Percentiles rank a stretch among this genome's conserved stretches.
phyloP scores from a whole-genome alignment of 1,140 invertebrate species.

The Heliconius melpomene region DNA sequence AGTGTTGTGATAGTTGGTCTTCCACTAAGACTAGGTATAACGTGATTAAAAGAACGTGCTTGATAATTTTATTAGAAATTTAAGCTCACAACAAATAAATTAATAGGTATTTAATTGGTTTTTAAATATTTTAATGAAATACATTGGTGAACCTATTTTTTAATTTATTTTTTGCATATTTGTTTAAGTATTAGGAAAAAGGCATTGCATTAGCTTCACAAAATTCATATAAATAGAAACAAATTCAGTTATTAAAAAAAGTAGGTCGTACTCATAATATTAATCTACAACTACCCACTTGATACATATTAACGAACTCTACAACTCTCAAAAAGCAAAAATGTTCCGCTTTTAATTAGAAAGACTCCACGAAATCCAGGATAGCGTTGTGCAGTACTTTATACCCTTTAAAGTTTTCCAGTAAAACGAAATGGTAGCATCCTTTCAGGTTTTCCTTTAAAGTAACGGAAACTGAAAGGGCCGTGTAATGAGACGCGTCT shows the following conservation, averaged over 20 bases:
- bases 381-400: conserved; percentile 9
- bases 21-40: too few species aligned
- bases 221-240: neutral
- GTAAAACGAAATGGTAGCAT: conserved; percentile 18
- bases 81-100: neutral
- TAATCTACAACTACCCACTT: neutral
- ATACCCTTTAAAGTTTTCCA: conserved; percentile 19
- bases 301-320: conserved; percentile 17
- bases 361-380: conserved; percentile 5
- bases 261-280: conserved; percentile 2
- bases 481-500: conserved; percentile 30
- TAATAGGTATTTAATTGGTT: too few species aligned
- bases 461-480: conserved; percentile 24
- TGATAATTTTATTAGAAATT: too few species aligned
- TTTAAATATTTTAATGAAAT: too few species aligned
- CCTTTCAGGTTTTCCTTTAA: conserved; percentile 30
- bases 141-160: too few species aligned
- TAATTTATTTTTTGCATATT: too few species aligned
- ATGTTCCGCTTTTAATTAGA: conserved; percentile 22
- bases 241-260: neutral
- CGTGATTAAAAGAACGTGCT: neutral
- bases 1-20: too few species aligned
- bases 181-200: neutral
- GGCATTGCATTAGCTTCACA: too few species aligned
- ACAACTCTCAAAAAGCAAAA: neutral